Base-by-base conservation (phyloP, 2,797 vertebrate species). In the Antrozous pallidus region DNA sequence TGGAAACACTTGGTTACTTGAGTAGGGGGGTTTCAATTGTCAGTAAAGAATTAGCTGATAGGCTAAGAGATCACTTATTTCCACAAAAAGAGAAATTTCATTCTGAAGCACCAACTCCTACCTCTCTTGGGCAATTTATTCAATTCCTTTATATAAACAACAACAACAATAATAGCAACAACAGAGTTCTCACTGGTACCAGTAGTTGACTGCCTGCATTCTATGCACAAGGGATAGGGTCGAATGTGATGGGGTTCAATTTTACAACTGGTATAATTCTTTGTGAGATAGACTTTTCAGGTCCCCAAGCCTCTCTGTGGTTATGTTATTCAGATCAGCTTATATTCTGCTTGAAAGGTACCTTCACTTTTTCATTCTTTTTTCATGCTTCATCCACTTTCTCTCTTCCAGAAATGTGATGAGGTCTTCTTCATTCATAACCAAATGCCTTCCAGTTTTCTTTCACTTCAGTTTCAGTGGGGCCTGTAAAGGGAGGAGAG, bases 401-500 rank as follows among this genome's bases (percentile, higher is more conserved):
- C 83, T 94, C 36, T 94, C 83, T 87, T 93, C 75, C 38, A 85
- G 75, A 94, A 86, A 90, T 70, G 22, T 83, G 91, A 65, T 74
- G 77, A 82, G 42, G 49, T 91, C 90, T 79, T 95, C 85, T 95
- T 85, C 74, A 58, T 5, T 63, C 63, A 45, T 28, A 63, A 69
- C 10, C 81, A 90, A 88, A 95, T 79, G 31, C 65, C 38, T 91
- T 90, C 80, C 80, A 5, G 8, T 81, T 95, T 90, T 71, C 91
- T 85, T 89, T 85, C 73, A 75, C 93, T 95, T 94, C 94, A 20
- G 10, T 71, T 95, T 97, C 96, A 96, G 84, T 96, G 97, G 90
- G 96, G 97, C 96, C 96, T 97, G 78, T 70, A 31, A 54, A 95
- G 54, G 93, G 81, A 96, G 87, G 91, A 81, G 71, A 96, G n/a